Conservation (phyloP, 2,113 vertebrate species). For the Numenius arquata region DNA sequence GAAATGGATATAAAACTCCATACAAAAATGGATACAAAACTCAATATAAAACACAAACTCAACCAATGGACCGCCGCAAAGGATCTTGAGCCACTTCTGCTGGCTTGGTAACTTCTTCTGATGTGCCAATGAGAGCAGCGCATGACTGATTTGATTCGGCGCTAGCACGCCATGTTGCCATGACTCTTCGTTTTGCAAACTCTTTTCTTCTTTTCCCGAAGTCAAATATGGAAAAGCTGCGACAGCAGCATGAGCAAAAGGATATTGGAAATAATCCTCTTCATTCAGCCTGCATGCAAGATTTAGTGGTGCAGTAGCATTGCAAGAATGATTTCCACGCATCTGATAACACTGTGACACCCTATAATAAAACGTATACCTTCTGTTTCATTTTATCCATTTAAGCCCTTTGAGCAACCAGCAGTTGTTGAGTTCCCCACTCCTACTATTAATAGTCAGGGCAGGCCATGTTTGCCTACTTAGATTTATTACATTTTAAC, state of each 20-base stretch:
- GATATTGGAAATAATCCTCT: constrained; percentile 63
- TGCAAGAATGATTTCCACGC: constrained; percentile 64
- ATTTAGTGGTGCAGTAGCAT: constrained; percentile 52
- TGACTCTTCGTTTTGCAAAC: constrained; percentile 13
- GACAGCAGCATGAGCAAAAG: constrained; percentile 47
- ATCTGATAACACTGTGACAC: constrained; percentile 60
- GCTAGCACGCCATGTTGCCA: neutral
- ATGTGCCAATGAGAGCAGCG: neutral
- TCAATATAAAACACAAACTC: neutral
- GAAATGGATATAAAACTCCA: constrained; percentile 21
- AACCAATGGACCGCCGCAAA: neutral
- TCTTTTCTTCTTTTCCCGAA: constrained; percentile 23
- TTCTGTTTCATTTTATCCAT: constrained; percentile 68
- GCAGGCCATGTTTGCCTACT: constrained; percentile 59
- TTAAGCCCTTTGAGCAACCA: constrained; percentile 69
- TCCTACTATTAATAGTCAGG: constrained; percentile 49
- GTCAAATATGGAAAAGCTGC: constrained; percentile 55
- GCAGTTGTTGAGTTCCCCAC: constrained; percentile 64
- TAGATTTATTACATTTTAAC: constrained; percentile 71
- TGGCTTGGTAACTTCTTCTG: neutral
- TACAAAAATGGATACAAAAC: constrained; percentile 3
- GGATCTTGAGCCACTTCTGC: constrained; percentile 3
- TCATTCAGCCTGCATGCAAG: constrained; percentile 38
- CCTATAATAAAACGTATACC: constrained; percentile 65
- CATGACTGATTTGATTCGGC: neutral